phyloP scores from a whole-genome alignment of 2,888 invertebrate genomes.

The Tipula helvola region DNA sequence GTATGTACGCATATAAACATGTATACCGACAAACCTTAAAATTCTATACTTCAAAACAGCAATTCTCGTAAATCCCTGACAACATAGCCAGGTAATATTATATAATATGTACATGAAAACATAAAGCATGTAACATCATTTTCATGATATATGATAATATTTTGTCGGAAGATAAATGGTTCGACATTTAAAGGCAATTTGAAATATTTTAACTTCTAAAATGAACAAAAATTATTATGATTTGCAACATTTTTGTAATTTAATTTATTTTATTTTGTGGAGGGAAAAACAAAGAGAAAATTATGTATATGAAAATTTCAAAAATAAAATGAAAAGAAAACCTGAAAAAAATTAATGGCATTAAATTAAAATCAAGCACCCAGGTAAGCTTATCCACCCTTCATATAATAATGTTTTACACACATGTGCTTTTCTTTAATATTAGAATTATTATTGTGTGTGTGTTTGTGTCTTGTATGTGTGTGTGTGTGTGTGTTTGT shows the following conservation, averaged over 20 bases:
- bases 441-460: not conserved
- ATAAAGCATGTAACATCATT: not conserved
- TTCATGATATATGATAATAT: not conserved
- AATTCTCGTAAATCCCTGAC: not conserved
- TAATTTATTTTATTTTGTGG: not conserved
- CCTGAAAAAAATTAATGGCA: not conserved
- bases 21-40: not conserved
- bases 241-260: not conserved
- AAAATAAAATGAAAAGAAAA: not conserved
- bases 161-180: not conserved
- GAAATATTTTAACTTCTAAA: not conserved
- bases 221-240: not conserved
- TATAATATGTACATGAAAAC: not conserved
- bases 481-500: not conserved
- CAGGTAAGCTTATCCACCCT: conserved; percentile 4
- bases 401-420: not conserved
- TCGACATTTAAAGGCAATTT: not conserved
- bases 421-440: not conserved
- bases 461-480: not conserved
- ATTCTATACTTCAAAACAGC: not conserved
- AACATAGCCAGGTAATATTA: not conserved
- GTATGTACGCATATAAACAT: not conserved
- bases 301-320: not conserved
- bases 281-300: not conserved
- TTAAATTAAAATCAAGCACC: not conserved